Evolutionary conservation across 2,888 invertebrate genomes (phyloP), one percentile per base, ranked within the genome.

Genomic region (Allacma fusca): DNA sequence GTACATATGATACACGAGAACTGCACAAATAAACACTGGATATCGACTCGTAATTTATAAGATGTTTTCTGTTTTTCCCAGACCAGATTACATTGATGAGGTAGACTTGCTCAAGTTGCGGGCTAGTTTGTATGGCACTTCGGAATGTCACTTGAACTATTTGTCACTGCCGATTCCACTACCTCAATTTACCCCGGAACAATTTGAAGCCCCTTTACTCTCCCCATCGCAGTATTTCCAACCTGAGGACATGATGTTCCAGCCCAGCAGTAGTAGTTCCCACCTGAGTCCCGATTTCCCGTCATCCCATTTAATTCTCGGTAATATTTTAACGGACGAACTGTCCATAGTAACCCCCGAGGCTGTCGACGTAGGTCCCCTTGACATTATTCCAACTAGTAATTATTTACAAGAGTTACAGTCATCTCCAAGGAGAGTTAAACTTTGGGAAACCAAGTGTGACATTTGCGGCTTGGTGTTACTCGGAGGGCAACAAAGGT

Each of bases 401-500:
- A 9, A 34, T 34, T 50, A 16, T 50, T 19, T 16, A 1, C 16
- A 50, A 16, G 50, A 50, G 2, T 5, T 28, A 0, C 23, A 65
- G 28, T 29, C 65, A 1, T 19, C 19, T 4, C 62, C 40, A 59
- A 40, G 24, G 23, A 43, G 23, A 23, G 50, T 50, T 5, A 76
- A 76, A 26, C 64, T 64, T 16, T 76, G 76, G 76, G 76, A 76
- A 65, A 70, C 34, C 12, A 71, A 76, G 34, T 76, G 76, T 21
- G 43, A 21, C n/a, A 28, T 76, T 13, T 76, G 76, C 21, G 50
- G 65, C 19, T 69, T 71, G 19, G n/a, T 76, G 13, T 28, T 76
- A 13, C 19, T 64, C 16, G 76, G 76, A 16, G 76, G 76, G 12
- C 57, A 44, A 13, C 62, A 71, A 44, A 34, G 76, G 34, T 76